phyloP scores from a whole-genome alignment of 1,140 invertebrate genomes.

The Bombus pyrosoma region DNA sequence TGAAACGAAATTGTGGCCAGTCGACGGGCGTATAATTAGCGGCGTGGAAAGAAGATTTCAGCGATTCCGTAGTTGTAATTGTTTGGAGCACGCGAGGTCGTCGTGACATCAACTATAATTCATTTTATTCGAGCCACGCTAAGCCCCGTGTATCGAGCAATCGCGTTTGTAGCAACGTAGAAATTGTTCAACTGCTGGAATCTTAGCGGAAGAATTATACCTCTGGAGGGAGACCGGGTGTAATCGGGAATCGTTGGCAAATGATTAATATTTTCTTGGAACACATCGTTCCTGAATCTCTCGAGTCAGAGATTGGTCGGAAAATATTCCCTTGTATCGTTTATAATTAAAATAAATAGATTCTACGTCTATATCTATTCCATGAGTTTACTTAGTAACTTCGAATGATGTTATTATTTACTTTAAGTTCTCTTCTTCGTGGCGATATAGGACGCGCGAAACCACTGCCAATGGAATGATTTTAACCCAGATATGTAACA shows the following conservation, averaged over 20 bases:
- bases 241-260: constrained; percentile 1
- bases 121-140: constrained; percentile 20
- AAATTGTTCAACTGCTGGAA: constrained; percentile 1
- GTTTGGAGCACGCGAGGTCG: constrained; percentile 1
- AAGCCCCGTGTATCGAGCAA: neutral
- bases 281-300: neutral
- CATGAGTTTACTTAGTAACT: neutral
- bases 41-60: constrained; percentile 23
- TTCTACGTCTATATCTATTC: neutral
- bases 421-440: neutral
- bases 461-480: no score
- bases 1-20: neutral
- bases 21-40: constrained; percentile 30
- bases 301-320: neutral
- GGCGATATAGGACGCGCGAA: neutral
- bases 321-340: no score
- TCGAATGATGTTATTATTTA: neutral
- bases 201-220: neutral
- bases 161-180: neutral
- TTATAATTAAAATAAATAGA: neutral
- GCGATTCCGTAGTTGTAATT: constrained; percentile 17
- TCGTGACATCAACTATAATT: constrained; percentile 11
- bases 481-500: constrained; percentile 3
- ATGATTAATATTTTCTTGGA: constrained; percentile 22
- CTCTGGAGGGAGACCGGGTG: neutral